Percentiles rank a stretch among this genome's conserved stretches.
These are phyloP conservation scores for Pteria penguin DNA, from an alignment of 2,888 invertebrate species.

Conservation along the genomic window DNA sequence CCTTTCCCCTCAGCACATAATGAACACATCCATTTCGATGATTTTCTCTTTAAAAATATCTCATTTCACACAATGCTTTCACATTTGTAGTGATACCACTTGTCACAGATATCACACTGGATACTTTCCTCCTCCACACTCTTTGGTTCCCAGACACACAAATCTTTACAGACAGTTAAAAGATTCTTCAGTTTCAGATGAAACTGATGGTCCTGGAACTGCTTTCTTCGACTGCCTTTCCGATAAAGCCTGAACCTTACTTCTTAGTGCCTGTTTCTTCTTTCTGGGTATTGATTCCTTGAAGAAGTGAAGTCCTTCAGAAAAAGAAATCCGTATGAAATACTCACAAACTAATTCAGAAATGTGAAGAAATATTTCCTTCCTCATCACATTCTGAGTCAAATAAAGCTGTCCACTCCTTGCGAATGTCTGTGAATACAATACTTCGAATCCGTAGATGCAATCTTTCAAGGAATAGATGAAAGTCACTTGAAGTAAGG, in stretches of 20 bases:
- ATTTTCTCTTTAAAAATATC: constrained; percentile 6
- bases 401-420: not conserved
- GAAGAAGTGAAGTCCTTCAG: constrained; percentile 4
- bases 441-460: constrained; percentile 4
- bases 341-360: too few relatives aligned
- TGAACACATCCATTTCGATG: constrained; percentile 9
- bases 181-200: not conserved
- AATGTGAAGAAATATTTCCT: not conserved
- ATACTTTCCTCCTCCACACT: constrained; percentile 13
- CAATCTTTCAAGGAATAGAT: constrained; percentile 2
- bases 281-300: constrained; percentile 20
- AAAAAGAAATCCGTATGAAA: constrained; percentile 15
- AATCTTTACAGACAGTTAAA: constrained; percentile 18
- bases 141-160: constrained; percentile 28
- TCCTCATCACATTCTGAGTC: too few relatives aligned
- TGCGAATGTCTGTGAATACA: not conserved
- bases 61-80: constrained; percentile 23
- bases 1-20: too few relatives aligned
- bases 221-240: not conserved
- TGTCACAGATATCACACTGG: constrained; percentile 31
- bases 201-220: not conserved
- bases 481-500: constrained; percentile 21
- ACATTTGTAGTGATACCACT: constrained; percentile 38
- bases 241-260: constrained; percentile 9
- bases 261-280: constrained; percentile 23